These are phyloP conservation scores for Athalia circularis DNA, from an alignment of 2,888 invertebrate genomes.

Conservation along the genomic window DNA sequence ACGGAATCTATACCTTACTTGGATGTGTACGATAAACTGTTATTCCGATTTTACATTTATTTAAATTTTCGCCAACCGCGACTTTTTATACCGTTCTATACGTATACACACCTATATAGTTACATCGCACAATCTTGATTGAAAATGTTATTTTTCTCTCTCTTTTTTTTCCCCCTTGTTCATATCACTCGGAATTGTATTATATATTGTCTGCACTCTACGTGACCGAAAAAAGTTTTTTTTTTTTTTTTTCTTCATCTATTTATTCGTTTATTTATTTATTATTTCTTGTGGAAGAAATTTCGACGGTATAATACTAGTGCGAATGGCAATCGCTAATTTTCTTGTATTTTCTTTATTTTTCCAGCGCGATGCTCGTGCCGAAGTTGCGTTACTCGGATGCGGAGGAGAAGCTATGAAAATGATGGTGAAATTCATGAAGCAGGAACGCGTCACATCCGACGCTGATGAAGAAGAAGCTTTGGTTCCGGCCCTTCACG, in stretches of 20 bases:
- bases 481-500: slow-evolving; percentile 76
- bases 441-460: slow-evolving; percentile 78
- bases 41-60: no score
- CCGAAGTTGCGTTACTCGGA: slow-evolving; percentile 65
- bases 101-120: neutral
- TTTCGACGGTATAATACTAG: neutral
- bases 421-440: slow-evolving; percentile 74
- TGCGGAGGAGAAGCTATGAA: slow-evolving; percentile 69
- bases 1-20: no score
- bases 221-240: neutral
- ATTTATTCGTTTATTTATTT: slow-evolving; percentile 4
- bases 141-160: no score
- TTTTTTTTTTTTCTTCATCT: neutral
- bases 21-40: no score
- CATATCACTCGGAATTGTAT: neutral
- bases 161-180: neutral
- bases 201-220: neutral
- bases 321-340: neutral
- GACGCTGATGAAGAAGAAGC: slow-evolving; percentile 78
- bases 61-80: neutral
- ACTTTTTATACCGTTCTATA: neutral
- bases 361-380: slow-evolving; percentile 67
- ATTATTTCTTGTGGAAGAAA: slow-evolving; percentile 20
- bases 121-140: neutral
- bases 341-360: neutral